Conservation (phyloP, 1,140 invertebrate genomes). For the Drosophila kikkawai region DNA sequence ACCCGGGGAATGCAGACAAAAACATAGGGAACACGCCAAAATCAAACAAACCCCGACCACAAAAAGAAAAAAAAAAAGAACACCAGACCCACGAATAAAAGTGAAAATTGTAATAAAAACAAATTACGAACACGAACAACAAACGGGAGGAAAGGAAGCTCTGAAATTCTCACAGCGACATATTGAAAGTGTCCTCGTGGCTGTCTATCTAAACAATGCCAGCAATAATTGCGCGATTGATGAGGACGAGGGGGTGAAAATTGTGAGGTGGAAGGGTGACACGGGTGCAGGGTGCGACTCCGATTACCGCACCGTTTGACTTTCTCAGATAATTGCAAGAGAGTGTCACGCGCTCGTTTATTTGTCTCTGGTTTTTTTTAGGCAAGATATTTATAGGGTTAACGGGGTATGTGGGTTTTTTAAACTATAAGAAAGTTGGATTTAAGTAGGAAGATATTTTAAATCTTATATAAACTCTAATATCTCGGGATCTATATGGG, state of each 20-base stretch:
- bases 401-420: constrained; percentile 1
- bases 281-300: constrained; percentile 52
- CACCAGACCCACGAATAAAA: constrained; percentile 33
- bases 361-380: constrained; percentile 1
- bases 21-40: constrained; percentile 48
- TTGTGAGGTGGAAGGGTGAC: constrained; percentile 31
- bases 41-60: constrained; percentile 50
- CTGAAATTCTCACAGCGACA: constrained; percentile 52
- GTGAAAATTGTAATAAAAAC: constrained; percentile 82
- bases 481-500: not conserved
- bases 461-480: not conserved
- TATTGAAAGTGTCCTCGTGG: constrained; percentile 70
- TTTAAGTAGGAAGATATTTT: not conserved
- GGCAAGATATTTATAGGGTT: not conserved
- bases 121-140: constrained; percentile 68
- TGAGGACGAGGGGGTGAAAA: constrained; percentile 19
- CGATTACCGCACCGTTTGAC: constrained; percentile 76
- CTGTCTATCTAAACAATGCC: constrained; percentile 76
- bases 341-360: constrained; percentile 43
- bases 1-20: constrained; percentile 39
- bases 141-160: constrained; percentile 21
- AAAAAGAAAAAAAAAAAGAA: constrained; percentile 6
- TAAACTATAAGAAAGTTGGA: not conserved
- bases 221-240: constrained; percentile 81
- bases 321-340: constrained; percentile 50